A percentile compares a stretch with the other conserved stretches of the same genome.
Conservation (phyloP, 2,797 vertebrate species). For the Tokudaia muenninki region DNA sequence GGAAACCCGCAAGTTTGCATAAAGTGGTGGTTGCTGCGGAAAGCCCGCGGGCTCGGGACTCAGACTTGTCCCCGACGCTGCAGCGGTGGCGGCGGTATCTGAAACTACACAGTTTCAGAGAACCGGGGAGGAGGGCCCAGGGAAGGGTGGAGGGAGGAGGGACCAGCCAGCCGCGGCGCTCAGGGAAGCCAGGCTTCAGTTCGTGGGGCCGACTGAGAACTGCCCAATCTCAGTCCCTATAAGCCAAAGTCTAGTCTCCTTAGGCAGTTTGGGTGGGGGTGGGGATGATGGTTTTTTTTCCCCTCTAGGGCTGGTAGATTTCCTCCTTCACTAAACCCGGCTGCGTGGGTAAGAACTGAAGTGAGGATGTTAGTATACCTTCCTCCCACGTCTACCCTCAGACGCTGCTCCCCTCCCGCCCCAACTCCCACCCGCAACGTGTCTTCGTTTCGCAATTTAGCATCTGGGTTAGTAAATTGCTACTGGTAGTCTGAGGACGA, state of each 20-base stretch:
- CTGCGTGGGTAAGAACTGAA: background rate
- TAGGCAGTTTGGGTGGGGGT: background rate
- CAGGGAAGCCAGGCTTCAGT: slow-evolving; percentile 76
- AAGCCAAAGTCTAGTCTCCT: slow-evolving; percentile 33
- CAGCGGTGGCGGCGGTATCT: slow-evolving; percentile 83
- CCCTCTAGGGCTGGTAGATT: slow-evolving; percentile 27
- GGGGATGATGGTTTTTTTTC: background rate
- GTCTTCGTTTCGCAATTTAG: slow-evolving; percentile 65
- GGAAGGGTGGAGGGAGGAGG: slow-evolving; percentile 69
- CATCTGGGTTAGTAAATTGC: slow-evolving; percentile 65
- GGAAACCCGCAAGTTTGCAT: slow-evolving; percentile 87
- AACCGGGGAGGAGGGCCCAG: slow-evolving; percentile 19
- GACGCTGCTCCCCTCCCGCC: background rate
- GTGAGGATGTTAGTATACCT: background rate
- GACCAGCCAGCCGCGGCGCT: slow-evolving; percentile 78
- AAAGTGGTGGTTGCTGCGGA: slow-evolving; percentile 85
- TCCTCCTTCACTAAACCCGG: background rate
- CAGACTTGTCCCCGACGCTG: slow-evolving; percentile 82
- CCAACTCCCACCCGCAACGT: slow-evolving; percentile 1
- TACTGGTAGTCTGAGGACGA: background rate
- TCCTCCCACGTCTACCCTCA: background rate
- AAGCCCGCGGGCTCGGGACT: slow-evolving; percentile 76
- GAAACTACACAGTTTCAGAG: slow-evolving; percentile 81
- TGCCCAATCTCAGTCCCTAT: slow-evolving; percentile 62
- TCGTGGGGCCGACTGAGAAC: slow-evolving; percentile 43